Evolutionary conservation across 2,797 vertebrate species (phyloP), one percentile per base, ranked within the genome.

Genomic region (Tolypeutes matacus): DNA sequence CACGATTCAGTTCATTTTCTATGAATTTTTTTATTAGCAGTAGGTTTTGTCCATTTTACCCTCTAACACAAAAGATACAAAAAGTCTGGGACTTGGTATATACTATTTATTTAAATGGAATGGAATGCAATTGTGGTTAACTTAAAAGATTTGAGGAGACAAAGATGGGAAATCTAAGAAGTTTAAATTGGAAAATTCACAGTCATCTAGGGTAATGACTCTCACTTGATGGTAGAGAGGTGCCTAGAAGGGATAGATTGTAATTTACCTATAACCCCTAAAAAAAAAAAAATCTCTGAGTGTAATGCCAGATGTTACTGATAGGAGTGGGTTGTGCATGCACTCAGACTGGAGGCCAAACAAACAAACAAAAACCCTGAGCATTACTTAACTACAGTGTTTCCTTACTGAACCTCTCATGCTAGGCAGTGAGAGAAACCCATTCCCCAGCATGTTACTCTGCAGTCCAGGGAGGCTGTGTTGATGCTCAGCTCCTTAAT

Each of bases 91-190:
- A 31, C 11, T 89, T 27, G 10, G 53, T 7, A 5, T n/a, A 4
- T 72, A 4, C 29, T 62, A 12, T 73, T 18, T 51, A 51, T 94
- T 82, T 85, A 53, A 94, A 60, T 81, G 67, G 34, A 94, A 60
- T 81, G 72, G 34, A 85, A 70, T 65, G 11, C 12, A 69, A 0
- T 42, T 92, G n/a, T 4, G 15, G 86, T 46, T 49, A 34, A 78
- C n/a, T 0, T 92, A 60, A 90, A 77, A 62, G 23, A 77, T 34
- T n/a, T 92, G 91, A 15, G 69, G 7, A 82, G 18, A 69, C 20
- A 49, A 70, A 88, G 72, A 34, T 75, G 85, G 18, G 15, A 96
- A 86, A 34, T 42, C 4, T 7, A 25, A 82, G 42, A 56, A 46
- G 64, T 65, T 96, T 81, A 64, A 67, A 69, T 69, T 17, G 82